Evolutionary conservation across 23 tunicate species (phyloP).

Genomic region (Clavelina lepadiformis): DNA sequence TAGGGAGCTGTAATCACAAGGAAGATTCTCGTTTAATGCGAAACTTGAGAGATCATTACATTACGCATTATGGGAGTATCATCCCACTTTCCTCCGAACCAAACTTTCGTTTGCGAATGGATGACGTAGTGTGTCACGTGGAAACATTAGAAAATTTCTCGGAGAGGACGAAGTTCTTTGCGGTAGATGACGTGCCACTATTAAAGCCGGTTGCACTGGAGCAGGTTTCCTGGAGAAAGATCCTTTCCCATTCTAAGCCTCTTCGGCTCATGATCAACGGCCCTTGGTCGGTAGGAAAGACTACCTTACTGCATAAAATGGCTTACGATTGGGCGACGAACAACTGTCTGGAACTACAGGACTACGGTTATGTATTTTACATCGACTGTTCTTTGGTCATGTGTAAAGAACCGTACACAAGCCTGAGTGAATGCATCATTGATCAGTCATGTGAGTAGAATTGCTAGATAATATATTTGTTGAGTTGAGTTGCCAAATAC

Average conservation of each 20-base stretch:
- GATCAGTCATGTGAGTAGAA: conserved; percentile 40
- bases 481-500: no score
- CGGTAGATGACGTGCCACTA: conserved; percentile 3
- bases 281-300: conserved; percentile 41
- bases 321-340: conserved; percentile 62
- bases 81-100: conserved; percentile 11
- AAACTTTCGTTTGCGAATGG: conserved; percentile 20
- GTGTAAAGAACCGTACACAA: conserved; percentile 44
- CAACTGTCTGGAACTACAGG: conserved; percentile 5
- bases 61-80: conserved; percentile 1
- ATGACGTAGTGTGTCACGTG: conserved; percentile 22
- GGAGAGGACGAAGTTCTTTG: neutral
- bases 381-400: conserved; percentile 32
- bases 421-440: conserved; percentile 45
- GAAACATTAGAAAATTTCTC: neutral
- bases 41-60: conserved; percentile 12
- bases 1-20: no score
- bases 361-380: conserved; percentile 33
- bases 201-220: neutral
- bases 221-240: conserved; percentile 22
- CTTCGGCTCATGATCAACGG: conserved; percentile 32
- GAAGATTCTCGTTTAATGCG: no score
- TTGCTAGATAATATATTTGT: no score
- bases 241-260: conserved; percentile 1
- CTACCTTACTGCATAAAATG: conserved; percentile 46